Percentiles rank a stretch among this genome's conserved stretches.
Evolutionary conservation across 37 sponge, comb jelly and placozoan genomes (phyloP).

Genomic region (Agelas oroides): DNA sequence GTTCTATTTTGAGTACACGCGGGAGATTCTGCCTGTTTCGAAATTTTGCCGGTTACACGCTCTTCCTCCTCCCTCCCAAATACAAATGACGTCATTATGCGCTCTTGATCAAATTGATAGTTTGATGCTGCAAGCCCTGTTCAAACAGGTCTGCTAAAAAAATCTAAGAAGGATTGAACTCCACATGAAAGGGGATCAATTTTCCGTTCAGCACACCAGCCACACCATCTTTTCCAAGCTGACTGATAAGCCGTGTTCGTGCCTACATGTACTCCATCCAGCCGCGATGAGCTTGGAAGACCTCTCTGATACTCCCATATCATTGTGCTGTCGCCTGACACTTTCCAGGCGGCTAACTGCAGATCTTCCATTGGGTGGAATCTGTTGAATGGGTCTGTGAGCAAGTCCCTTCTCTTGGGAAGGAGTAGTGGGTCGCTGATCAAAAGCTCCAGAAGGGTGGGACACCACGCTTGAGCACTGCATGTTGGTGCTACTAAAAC

Average conservation of each 20-base stretch:
- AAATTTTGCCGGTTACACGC: too few species aligned
- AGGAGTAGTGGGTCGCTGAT: conserved; percentile 20
- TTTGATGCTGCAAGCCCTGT: conserved; percentile 4
- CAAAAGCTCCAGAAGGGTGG: conserved; percentile 33
- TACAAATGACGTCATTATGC: too few species aligned
- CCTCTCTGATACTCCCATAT: too few species aligned
- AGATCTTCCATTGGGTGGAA: neutral
- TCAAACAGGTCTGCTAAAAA: conserved; percentile 15
- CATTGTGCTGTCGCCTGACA: too few species aligned
- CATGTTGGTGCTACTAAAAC: conserved; percentile 49
- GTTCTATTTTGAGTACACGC: too few species aligned
- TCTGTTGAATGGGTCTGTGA: conserved; percentile 29
- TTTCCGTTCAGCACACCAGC: conserved; percentile 20
- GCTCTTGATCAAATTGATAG: conserved; percentile 33
- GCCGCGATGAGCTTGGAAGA: conserved; percentile 25
- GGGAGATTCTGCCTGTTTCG: too few species aligned
- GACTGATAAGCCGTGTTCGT: conserved; percentile 32
- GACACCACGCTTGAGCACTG: conserved; percentile 55
- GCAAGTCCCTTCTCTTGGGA: conserved; percentile 6
- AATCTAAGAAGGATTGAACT: conserved; percentile 3
- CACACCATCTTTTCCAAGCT: conserved; percentile 10
- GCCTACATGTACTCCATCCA: conserved; percentile 21
- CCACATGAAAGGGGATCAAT: conserved; percentile 31
- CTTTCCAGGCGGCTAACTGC: too few species aligned
- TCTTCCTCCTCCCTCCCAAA: too few species aligned